Evolutionary conservation across 2,113 vertebrate species (phyloP), one percentile per base, ranked within the genome.

Genomic region (Aythya baeri): DNA sequence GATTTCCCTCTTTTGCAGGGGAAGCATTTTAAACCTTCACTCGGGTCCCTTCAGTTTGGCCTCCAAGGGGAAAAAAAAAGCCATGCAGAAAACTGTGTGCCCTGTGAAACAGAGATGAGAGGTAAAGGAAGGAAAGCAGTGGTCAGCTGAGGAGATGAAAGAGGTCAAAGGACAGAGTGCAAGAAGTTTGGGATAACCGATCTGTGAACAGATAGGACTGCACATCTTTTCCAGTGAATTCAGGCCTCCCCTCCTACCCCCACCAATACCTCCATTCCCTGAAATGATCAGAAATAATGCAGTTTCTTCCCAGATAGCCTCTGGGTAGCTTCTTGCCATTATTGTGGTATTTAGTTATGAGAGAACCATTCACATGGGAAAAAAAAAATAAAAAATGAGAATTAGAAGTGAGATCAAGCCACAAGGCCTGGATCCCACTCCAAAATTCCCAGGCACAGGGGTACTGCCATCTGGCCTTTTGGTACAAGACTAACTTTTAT

Each of bases 281-380:
- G 86, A 94, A 96, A 92, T 55, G 66, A 88, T 89, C 58, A 70
- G 66, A 84, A 96, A 81, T 86, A 79, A 84, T 73, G 54, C 44
- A 79, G 5, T 83, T 90, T 92, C 83, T 94, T 77, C 81, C 77
- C 83, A 89, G 7, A 86, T 86, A 71, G 88, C 73, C 91, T 71
- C 61, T 85, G 93, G 77, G 59, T 91, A 96, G 52, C 10, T 26
- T 93, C 70, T 77, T 93, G 66, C 92, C 58, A 62, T 96, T 96
- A 79, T 87, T 90, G 92, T 93, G 93, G 86, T 74, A 70, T 92
- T 95, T 81, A 85, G 66, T 79, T 88, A 73, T 57, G 77, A 86
- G 54, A 93, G 41, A 94, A 46, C 54, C 29, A 89, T 63, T 82
- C 83, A 88, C 81, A 34, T 20, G 67, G 52, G 13, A 31, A 74